Conservation (phyloP, 2,113 vertebrate genomes). For the Shinisaurus crocodilurus region DNA sequence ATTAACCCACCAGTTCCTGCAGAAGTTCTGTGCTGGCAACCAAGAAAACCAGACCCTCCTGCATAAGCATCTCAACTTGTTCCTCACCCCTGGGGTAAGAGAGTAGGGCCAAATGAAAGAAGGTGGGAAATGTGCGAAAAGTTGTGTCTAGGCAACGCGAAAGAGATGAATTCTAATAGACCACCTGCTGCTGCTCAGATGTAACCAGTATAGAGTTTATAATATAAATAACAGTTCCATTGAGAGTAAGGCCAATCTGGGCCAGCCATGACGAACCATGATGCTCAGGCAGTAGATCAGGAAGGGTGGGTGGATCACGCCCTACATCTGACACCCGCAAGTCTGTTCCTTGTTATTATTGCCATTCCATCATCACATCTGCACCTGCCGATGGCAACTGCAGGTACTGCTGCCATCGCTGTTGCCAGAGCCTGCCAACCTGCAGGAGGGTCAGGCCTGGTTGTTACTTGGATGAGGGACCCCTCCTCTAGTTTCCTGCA, state of each 20-base stretch:
- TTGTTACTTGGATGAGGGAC: too few relatives aligned
- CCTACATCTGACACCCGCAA: neutral
- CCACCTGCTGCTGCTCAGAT: neutral
- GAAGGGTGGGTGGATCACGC: neutral
- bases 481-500: too few relatives aligned
- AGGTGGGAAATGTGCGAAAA: accelerated
- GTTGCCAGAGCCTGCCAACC: neutral
- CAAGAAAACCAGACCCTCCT: constrained; percentile 94
- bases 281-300: neutral
- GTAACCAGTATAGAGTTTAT: neutral
- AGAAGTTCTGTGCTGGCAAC: constrained; percentile 96
- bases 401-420: neutral
- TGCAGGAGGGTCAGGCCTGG: too few relatives aligned
- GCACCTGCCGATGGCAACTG: neutral
- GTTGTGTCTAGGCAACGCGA: accelerated
- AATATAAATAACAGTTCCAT: neutral
- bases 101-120: neutral
- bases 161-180: neutral
- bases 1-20: constrained; percentile 95
- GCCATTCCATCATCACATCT: neutral
- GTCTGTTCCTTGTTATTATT: neutral
- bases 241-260: neutral
- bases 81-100: constrained; percentile 93
- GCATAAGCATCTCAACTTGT: constrained; percentile 93
- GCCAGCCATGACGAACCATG: neutral